Evolutionary conservation across 1,140 invertebrate genomes (phyloP).

Genomic region (Pantala flavescens): DNA sequence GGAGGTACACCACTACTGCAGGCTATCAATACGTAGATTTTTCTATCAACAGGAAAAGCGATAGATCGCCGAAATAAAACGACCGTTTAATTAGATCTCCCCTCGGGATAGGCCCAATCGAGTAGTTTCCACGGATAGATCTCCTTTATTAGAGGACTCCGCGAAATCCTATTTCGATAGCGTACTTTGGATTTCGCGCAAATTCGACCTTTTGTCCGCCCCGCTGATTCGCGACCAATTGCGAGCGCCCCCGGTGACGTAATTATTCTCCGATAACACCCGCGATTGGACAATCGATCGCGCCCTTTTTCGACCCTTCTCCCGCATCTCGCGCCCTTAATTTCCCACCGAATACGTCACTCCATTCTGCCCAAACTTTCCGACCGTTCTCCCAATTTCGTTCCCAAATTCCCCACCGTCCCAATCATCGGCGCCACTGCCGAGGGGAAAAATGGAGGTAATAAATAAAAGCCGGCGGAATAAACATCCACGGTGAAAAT

Average conservation of each 20-base stretch:
- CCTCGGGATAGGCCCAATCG: not conserved
- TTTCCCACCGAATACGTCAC: conserved; percentile 7
- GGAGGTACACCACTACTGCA: too few relatives aligned
- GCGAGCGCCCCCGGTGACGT: not conserved
- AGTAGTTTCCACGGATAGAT: not conserved
- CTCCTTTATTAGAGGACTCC: not conserved
- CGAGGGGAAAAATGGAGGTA: too few relatives aligned
- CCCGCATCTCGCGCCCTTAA: not conserved
- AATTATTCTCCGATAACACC: not conserved
- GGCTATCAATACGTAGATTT: too few relatives aligned
- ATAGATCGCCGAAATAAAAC: not conserved
- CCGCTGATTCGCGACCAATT: not conserved
- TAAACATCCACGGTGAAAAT: too few relatives aligned
- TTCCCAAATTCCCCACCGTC: not conserved
- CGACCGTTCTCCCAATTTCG: not conserved
- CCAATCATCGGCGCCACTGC: not conserved
- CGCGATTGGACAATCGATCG: not conserved
- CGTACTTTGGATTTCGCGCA: not conserved
- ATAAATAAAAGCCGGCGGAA: too few relatives aligned
- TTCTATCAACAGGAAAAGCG: not conserved
- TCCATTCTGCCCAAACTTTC: not conserved
- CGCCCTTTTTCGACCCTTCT: not conserved
- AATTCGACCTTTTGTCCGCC: not conserved
- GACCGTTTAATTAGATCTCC: not conserved
- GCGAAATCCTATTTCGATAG: not conserved